Evolutionary conservation across 2,888 invertebrate species (phyloP), one percentile per base, ranked within the genome.

Genomic region (Oligia latruncula): DNA sequence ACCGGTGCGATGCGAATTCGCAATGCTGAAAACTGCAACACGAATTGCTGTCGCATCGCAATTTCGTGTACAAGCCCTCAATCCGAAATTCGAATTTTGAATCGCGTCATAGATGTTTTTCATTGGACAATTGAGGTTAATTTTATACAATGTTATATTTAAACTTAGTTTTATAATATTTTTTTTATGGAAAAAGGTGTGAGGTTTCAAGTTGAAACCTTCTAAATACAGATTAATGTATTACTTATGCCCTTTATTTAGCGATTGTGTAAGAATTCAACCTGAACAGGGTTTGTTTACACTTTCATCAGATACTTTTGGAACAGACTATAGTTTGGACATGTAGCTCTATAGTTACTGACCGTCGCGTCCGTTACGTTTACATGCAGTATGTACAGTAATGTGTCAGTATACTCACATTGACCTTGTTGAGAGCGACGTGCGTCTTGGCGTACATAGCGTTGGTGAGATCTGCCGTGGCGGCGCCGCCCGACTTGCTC

Each of bases 381-480:
- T 0, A n/a, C 40, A n/a, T 4, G 40, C 49, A 64, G 52, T 40
- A 9, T 23, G 49, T 78, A 4, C 4, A 15, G 15, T 23, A 2
- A n/a, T 4, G 49, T 55, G 5, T 2, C 2, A 40, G n/a, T 15
- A 71, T 92, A 98, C 98, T 98, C 96, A 98, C 98, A 96, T 98
- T 98, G 94, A 99, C 98, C 97, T 99, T 99, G 93, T 98, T 98
- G 94, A 99, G 98, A 92, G 99, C 98, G 89, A 98, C 98, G 95
- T 99, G 99, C 87, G 98, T 97, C 95, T 99, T 99, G 92, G 98
- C 98, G 95, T 99, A 99, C 98, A 99, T 98, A 58, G 98, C 98
- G 88, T 98, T 98, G 90, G 97, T 97, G 92, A 99, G 97, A 91
- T 99, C 99, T 74, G 98, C 98, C 71, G 97, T 97, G 73, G 98